Percentiles rank a stretch among this genome's conserved stretches.
Conservation (phyloP, 2,888 invertebrate genomes). For the Cheilosia vulpina region DNA sequence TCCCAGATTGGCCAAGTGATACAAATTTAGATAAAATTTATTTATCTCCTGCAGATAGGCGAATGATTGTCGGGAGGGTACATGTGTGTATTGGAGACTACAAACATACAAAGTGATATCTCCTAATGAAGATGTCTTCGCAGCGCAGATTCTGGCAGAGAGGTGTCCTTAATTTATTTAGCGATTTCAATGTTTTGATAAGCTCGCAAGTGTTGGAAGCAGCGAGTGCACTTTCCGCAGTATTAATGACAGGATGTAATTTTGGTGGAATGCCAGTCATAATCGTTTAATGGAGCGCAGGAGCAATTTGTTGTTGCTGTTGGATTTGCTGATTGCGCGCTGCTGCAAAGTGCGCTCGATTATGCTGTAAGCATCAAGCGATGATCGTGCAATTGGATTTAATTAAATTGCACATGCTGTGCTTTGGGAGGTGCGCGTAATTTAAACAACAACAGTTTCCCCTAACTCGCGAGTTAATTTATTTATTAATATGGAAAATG, state of each 20-base stretch:
- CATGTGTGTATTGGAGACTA: not conserved
- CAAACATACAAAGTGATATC: not conserved
- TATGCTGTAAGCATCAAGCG: constrained; percentile 49
- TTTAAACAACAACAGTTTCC: constrained; percentile 28
- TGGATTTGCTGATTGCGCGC: constrained; percentile 2
- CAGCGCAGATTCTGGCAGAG: not conserved
- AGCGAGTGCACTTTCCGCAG: constrained; percentile 35
- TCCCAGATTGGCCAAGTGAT: constrained; percentile 60
- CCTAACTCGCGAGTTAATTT: constrained; percentile 30
- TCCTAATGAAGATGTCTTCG: constrained; percentile 67
- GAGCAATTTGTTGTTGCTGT: constrained; percentile 16
- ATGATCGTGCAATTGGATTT: constrained; percentile 64
- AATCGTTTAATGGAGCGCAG: constrained; percentile 52
- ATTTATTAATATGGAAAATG: constrained; percentile 46
- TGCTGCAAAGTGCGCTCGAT: constrained; percentile 41
- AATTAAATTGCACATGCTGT: constrained; percentile 67
- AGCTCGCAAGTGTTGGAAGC: constrained; percentile 6
- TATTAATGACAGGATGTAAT: constrained; percentile 71
- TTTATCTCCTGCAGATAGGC: constrained; percentile 53
- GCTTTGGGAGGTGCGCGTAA: constrained; percentile 35
- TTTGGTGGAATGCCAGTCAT: constrained; percentile 60
- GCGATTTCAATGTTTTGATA: constrained; percentile 73
- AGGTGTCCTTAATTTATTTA: constrained; percentile 64
- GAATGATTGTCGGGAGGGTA: constrained; percentile 32
- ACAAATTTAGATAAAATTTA: constrained; percentile 67